Evolutionary conservation across 2,888 invertebrate genomes (phyloP).

Genomic region (Entomobrya proxima): DNA sequence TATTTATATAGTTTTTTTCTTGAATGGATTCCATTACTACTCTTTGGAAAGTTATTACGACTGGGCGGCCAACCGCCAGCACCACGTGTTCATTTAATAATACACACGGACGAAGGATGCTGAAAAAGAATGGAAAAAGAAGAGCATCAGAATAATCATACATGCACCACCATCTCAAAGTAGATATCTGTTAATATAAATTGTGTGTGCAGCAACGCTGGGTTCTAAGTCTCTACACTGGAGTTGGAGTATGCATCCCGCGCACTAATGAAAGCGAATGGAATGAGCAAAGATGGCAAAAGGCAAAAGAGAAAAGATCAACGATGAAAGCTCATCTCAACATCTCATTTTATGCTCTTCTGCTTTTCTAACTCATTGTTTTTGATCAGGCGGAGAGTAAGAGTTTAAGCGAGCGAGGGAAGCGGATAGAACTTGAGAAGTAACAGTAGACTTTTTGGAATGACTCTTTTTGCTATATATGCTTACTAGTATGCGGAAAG

Average conservation of each 20-base stretch:
- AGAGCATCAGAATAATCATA: background rate
- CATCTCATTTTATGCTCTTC: slow-evolving; percentile 66
- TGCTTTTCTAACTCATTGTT: slow-evolving; percentile 66
- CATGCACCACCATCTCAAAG: background rate
- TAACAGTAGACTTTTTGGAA: slow-evolving; percentile 7
- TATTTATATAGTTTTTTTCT: slow-evolving; percentile 8
- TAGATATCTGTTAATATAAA: slow-evolving; percentile 29
- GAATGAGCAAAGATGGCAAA: background rate
- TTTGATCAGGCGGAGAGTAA: slow-evolving; percentile 49
- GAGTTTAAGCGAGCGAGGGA: background rate
- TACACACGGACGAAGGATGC: slow-evolving; percentile 16
- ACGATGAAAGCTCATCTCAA: slow-evolving; percentile 66
- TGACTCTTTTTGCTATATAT: background rate
- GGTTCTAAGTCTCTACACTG: background rate
- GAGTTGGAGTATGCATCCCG: slow-evolving; percentile 17
- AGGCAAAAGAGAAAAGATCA: slow-evolving; percentile 55
- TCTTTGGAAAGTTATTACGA: slow-evolving; percentile 51
- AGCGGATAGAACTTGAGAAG: slow-evolving; percentile 25
- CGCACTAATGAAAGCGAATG: slow-evolving; percentile 40
- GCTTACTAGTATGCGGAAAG: background rate
- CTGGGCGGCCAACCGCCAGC: slow-evolving; percentile 54
- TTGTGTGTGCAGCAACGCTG: background rate
- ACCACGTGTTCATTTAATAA: slow-evolving; percentile 66
- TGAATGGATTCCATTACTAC: slow-evolving; percentile 47
- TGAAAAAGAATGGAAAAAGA: background rate